Evolutionary conservation across 2,113 vertebrate genomes (phyloP), one percentile per base, ranked within the genome.

Genomic region (Austrofundulus limnaeus): DNA sequence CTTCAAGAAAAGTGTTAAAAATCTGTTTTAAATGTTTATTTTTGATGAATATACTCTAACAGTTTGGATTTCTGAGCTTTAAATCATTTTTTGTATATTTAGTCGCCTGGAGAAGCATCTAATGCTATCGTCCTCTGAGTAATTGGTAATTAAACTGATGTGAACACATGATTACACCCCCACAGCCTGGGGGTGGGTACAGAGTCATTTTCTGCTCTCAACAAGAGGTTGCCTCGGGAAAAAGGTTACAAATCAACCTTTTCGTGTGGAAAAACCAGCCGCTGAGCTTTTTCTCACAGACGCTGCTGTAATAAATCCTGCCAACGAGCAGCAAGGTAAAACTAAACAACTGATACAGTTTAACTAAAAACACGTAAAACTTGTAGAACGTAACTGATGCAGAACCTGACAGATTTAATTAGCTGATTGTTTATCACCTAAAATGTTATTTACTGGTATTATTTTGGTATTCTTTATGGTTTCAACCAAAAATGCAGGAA

Each of bases 131-230:
- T 52, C 62, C 49, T 54, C 53, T 63, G 34, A 77, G 0, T 58
- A 63, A 70, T 54, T 24, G 37, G 21, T 61, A 51, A 75, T 77
- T 71, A 70, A 71, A 72, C 15, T 53, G 28, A 34, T 11, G 59
- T 54, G 46, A 68, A 58, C 28, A 61, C 47, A 47, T 46, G 38
- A 37, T 80, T 59, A 49, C n/a, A 0, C n/a, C 13, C 58, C 65
- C 45, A n/a, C 43, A 64, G 19, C 49, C 17, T 12, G 2, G 45
- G 31, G 31, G n/a, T n/a, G n/a, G 53, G 53, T 42, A n/a, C 12
- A 16, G 51, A 63, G 24, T 43, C 28, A 4, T 52, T 59, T 11
- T 69, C 38, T 60, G 58, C 57, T 34, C 41, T 61, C 31, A 45
- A 14, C 11, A 17, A 23, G 16, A 12, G 13, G 60, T 52, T 47